These are phyloP conservation scores for Ceyx erithaca DNA, from an alignment of 2,797 vertebrate species.

Conservation along the genomic window DNA sequence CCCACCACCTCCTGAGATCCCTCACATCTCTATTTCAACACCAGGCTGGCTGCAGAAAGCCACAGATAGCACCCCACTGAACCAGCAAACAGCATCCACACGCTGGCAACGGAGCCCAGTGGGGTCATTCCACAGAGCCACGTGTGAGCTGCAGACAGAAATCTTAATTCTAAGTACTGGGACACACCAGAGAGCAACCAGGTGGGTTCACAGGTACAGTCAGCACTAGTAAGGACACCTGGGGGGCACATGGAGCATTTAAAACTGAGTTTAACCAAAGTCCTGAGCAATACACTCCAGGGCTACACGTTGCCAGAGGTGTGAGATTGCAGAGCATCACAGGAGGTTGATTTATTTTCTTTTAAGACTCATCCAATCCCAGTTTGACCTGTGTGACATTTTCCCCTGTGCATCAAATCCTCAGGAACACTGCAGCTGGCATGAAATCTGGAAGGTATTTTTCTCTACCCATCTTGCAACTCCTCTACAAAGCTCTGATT, in stretches of 20 bases:
- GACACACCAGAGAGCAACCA: not conserved
- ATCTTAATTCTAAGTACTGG: fast-evolving
- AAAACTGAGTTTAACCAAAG: not conserved
- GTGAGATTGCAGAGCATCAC: fast-evolving
- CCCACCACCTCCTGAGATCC: not conserved
- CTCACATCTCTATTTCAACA: fast-evolving
- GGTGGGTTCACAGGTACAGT: not conserved
- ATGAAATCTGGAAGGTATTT: not conserved
- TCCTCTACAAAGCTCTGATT: not conserved
- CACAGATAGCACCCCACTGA: not conserved
- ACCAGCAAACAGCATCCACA: not conserved
- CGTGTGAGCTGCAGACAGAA: fast-evolving
- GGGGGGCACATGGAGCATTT: not conserved
- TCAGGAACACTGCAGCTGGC: not conserved
- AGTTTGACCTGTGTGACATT: not conserved
- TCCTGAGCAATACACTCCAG: not conserved
- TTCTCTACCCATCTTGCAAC: not conserved
- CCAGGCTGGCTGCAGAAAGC: not conserved
- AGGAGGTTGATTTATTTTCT: not conserved
- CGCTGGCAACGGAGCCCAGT: fast-evolving
- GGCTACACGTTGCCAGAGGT: not conserved
- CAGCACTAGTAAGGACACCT: not conserved
- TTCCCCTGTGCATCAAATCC: not conserved
- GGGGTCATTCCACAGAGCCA: fast-evolving
- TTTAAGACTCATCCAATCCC: not conserved